A percentile compares a stretch with the other conserved stretches of the same genome.
Conservation (phyloP, 1,140 invertebrate species). For the Microplitis mediator region DNA sequence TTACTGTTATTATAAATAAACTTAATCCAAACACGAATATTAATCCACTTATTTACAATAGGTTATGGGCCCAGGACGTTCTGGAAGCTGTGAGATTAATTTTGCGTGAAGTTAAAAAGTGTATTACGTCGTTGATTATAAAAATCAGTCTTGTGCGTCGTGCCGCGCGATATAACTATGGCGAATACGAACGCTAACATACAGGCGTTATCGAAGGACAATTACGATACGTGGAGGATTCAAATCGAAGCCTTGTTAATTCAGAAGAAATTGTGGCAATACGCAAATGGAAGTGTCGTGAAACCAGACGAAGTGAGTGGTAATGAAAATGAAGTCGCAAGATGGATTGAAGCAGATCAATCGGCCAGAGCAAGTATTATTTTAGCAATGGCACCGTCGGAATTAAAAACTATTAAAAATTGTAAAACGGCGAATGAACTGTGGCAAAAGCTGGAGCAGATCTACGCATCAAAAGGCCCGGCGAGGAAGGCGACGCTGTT, state of each 20-base stretch:
- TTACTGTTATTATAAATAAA: no score
- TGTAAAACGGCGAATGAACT: slow-evolving; percentile 32
- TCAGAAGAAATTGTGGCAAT: background rate
- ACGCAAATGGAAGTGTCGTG: background rate
- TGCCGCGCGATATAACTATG: no score
- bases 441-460: slow-evolving; percentile 32
- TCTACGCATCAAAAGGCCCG: slow-evolving; percentile 38
- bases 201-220: background rate
- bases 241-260: background rate
- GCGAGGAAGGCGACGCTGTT: slow-evolving; percentile 38
- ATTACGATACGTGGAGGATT: slow-evolving; percentile 4
- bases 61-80: no score
- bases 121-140: no score
- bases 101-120: no score
- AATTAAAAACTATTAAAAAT: slow-evolving; percentile 21
- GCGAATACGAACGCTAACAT: no score
- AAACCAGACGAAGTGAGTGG: background rate
- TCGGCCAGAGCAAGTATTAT: slow-evolving; percentile 27
- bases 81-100: no score
- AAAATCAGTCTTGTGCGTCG: no score
- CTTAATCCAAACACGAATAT: no score
- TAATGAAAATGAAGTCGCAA: background rate
- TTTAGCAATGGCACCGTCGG: slow-evolving; percentile 24
- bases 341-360: background rate
- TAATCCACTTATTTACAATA: no score